Conservation (phyloP, 2,797 vertebrate genomes). For the Lindbergichthys nudifrons region DNA sequence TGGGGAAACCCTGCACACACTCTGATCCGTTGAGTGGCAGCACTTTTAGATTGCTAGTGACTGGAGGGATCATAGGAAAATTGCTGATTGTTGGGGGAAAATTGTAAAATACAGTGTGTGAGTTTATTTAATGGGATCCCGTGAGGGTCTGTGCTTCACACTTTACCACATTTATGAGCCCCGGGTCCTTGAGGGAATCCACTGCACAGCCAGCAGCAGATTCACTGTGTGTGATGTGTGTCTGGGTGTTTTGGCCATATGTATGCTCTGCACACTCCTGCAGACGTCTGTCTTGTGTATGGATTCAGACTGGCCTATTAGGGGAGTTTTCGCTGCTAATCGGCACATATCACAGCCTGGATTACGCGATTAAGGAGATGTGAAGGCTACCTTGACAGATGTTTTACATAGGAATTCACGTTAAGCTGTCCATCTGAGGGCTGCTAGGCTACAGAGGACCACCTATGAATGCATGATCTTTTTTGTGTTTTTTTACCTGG, state of each 20-base stretch:
- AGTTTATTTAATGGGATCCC: constrained; percentile 76
- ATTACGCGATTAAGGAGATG: constrained; percentile 73
- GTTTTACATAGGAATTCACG: constrained; percentile 56
- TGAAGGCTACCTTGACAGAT: constrained; percentile 62
- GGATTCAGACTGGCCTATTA: constrained; percentile 55
- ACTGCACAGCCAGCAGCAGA: constrained; percentile 24
- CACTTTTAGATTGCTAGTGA: constrained; percentile 58
- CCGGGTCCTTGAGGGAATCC: constrained; percentile 29
- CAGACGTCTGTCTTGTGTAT: constrained; percentile 45
- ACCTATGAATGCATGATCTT: constrained; percentile 15
- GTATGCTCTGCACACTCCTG: constrained; percentile 40
- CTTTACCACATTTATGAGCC: constrained; percentile 54
- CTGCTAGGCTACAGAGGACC: constrained; percentile 12
- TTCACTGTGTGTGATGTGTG: constrained; percentile 19
- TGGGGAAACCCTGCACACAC: constrained; percentile 21
- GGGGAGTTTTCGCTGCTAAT: constrained; percentile 48
- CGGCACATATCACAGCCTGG: constrained; percentile 55
- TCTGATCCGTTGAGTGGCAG: constrained; percentile 67
- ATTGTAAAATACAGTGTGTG: constrained; percentile 47
- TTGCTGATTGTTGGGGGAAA: constrained; percentile 60
- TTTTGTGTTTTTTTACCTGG: constrained; percentile 1
- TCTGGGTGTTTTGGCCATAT: constrained; percentile 14
- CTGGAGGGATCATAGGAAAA: constrained; percentile 59
- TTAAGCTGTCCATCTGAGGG: constrained; percentile 35
- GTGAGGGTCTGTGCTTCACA: constrained; percentile 48